Evolutionary conservation across 2,113 vertebrate genomes (phyloP), one percentile per base, ranked within the genome.

Genomic region (Ondatra zibethicus): DNA sequence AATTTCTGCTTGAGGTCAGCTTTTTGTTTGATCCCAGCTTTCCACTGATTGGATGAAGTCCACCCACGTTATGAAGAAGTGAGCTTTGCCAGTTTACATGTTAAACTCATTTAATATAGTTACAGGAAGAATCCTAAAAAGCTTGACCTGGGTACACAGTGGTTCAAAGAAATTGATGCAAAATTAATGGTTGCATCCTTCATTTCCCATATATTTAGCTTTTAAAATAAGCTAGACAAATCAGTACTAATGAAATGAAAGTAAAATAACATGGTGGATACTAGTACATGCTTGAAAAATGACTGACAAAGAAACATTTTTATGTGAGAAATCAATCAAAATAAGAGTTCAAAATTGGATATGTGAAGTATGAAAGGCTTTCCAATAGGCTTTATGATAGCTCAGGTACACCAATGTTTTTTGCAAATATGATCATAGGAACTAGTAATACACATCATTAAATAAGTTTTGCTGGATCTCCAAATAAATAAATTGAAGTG

Each of bases 191-290:
- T 11, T 3, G 61, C 1, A 72, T 0, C 1, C 5, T 16, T 91
- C 27, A 39, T 73, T 93, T 90, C 16, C 42, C 12, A 23, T 39
- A 81, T 9, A 89, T 31, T 39, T 81, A 86, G 31, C 21, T 70
- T 31, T 70, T 88, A 63, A 7, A 27, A 61, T 63, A 91, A 81
- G 31, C 1, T 80, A 96, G 45, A 16, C 3, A 77, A 94, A 91
- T 88, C 65, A 63, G 63, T 50, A 63, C 16, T 70, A 58, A 90
- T 11, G 33, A 97, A 89, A 58, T 75, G 7, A 2, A 96, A 96
- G 45, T 45, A 14, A 82, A 63, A 0, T 92, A 2, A 47, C 33
- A 16, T 6, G 47, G 6, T 81, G 17, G 39, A 47, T 77, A 52
- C 7, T 94, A 63, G 92, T 33, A 3, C 14, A 91, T 76, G 36